Base-by-base conservation (phyloP, 2,113 vertebrate genomes). In the Gnathochromis pfefferi region DNA sequence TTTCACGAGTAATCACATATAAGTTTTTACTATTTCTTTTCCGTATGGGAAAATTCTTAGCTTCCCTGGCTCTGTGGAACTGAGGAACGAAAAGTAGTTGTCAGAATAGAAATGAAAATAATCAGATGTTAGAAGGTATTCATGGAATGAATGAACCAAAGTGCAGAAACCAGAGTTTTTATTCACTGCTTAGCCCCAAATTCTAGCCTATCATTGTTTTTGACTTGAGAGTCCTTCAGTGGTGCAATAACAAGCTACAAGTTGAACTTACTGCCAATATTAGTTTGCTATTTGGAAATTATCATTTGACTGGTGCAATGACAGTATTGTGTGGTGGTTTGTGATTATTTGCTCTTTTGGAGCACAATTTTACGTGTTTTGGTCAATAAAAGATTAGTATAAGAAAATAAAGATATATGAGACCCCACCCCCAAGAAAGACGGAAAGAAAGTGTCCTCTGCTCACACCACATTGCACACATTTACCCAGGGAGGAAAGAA, bases 381-480 rank as follows among this genome's bases (percentile, higher is more conserved):
- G 45, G 45, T 28, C 42, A 13, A 78, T 49, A 49, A 31, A 49
- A 0, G 42, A 78, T 31, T 2, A 31, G 6, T 7, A 6, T 19
- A 31, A n/a, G 26, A 49, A 78, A n/a, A 78, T 47, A 17, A 75
- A 75, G 40, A 78, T 3, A 78, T 3, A n/a, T 31, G 42, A 78
- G 16, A 31, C 16, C 21, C 40, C 68, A 42, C 5, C 8, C 1
- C 21, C 21, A 26, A 73, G 21, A 16, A 45, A 45, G 14, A 26
- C 0, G 0, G 1, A 42, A 45, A 23, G 21, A 73, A 73, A 16
- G 40, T 45, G 12, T 23, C n/a, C 8, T 16, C 35, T 73, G 38
- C 65, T 73, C 5, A 23, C 21, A 26, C 3, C 13, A 68, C 35
- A 68, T 14, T 40, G 35, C 35, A 68, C 63, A 68, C 35, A 14